These are phyloP conservation scores for Eulemur rufifrons DNA, from an alignment of 2,113 vertebrate genomes.

Conservation along the genomic window DNA sequence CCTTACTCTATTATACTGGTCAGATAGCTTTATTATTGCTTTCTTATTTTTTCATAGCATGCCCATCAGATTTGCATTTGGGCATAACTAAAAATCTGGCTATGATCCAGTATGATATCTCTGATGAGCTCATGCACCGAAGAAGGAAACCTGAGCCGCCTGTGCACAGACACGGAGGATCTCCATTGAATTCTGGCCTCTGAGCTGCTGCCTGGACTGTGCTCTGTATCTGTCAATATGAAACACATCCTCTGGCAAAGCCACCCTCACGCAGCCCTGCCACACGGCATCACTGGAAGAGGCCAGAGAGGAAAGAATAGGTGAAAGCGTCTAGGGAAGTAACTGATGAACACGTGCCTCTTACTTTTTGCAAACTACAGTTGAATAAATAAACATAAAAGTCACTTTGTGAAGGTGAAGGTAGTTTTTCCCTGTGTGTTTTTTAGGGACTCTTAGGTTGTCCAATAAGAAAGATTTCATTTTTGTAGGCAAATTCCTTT, in stretches of 20 bases:
- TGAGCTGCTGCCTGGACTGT: accelerated
- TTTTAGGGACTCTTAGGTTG: neutral
- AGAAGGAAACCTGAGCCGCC: neutral
- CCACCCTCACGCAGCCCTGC: accelerated
- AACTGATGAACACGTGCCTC: neutral
- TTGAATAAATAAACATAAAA: neutral
- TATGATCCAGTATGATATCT: neutral
- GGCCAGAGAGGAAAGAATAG: neutral
- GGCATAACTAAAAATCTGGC: neutral
- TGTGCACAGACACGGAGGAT: neutral
- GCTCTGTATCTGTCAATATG: accelerated
- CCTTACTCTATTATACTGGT: accelerated
- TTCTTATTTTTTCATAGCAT: neutral
- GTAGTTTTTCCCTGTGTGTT: neutral
- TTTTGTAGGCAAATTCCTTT: neutral
- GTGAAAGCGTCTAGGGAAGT: neutral
- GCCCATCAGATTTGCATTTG: neutral
- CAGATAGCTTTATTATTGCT: neutral
- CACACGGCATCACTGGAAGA: neutral
- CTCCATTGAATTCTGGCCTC: neutral
- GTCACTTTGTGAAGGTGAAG: neutral
- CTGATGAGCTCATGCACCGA: neutral
- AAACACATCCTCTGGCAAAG: neutral
- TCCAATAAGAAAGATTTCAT: neutral
- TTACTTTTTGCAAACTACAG: neutral